phyloP scores from a whole-genome alignment of 2,797 vertebrate genomes.

The Epinephelus awoara region DNA sequence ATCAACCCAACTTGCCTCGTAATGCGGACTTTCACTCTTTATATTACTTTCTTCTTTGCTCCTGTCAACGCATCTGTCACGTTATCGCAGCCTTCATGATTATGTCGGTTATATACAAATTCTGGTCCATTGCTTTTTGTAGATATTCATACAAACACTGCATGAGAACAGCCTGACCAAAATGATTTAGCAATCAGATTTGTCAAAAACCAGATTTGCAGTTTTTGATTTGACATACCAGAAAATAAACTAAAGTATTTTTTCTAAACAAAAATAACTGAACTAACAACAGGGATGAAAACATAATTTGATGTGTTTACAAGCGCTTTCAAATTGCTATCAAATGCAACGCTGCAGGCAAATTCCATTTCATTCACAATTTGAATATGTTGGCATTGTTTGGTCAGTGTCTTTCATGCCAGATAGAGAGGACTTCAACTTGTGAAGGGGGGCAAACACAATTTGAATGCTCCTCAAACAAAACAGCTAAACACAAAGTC shows the following conservation, averaged over 20 bases:
- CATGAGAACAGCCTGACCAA: no score
- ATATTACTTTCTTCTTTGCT: no score
- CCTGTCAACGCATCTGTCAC: no score
- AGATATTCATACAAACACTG: no score
- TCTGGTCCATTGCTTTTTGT: no score
- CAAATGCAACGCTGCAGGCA: not conserved
- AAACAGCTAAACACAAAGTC: conserved; percentile 2
- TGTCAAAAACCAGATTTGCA: no score
- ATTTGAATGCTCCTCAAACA: not conserved
- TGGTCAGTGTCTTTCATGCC: not conserved
- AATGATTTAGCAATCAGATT: no score
- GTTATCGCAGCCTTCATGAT: no score
- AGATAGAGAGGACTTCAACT: not conserved
- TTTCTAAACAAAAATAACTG: not conserved
- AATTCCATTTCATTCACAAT: not conserved
- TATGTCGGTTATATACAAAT: no score
- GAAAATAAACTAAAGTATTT: not conserved
- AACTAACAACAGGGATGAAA: not conserved
- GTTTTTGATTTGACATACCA: not conserved
- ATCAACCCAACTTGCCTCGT: no score
- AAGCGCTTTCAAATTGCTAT: conserved; percentile 7
- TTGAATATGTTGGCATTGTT: not conserved
- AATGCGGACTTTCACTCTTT: no score
- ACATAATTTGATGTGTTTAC: not conserved
- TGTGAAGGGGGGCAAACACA: not conserved